Conservation (phyloP, 1,140 invertebrate species). For the Lepidurus arcticus region DNA sequence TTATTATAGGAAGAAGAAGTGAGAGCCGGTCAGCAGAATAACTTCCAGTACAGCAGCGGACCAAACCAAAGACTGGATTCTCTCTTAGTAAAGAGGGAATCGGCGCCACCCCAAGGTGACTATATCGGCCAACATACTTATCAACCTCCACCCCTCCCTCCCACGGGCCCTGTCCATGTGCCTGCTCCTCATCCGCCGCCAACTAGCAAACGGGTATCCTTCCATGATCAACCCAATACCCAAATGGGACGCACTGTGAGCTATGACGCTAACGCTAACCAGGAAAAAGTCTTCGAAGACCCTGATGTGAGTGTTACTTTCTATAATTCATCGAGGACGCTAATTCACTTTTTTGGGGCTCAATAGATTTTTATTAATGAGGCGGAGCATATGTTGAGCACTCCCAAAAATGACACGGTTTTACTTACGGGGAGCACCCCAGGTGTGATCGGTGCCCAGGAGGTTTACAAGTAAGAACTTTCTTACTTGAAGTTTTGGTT, state of each 20-base stretch:
- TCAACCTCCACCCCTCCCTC: slow-evolving; percentile 31
- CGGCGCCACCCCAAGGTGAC: background rate
- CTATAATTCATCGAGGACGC: slow-evolving; percentile 6
- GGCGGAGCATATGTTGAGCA: slow-evolving; percentile 66
- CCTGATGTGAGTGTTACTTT: slow-evolving; percentile 61
- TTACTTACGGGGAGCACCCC: slow-evolving; percentile 55
- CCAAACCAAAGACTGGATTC: slow-evolving; percentile 35
- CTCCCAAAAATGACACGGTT: slow-evolving; percentile 55
- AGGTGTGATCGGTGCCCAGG: slow-evolving; percentile 88
- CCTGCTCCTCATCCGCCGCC: slow-evolving; percentile 30
- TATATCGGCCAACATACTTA: background rate
- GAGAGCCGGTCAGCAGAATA: slow-evolving; percentile 36
- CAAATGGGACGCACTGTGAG: slow-evolving; percentile 11
- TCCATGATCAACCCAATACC: slow-evolving; percentile 27
- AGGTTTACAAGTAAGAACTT: slow-evolving; percentile 74
- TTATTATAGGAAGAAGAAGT: slow-evolving; percentile 34
- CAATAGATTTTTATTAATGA: slow-evolving; percentile 72
- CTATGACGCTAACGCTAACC: slow-evolving; percentile 42
- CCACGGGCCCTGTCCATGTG: slow-evolving; percentile 35
- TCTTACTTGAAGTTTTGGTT: slow-evolving; percentile 11
- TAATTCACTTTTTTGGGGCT: slow-evolving; percentile 36
- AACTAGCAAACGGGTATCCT: slow-evolving; percentile 60
- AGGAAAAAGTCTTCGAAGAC: slow-evolving; percentile 65
- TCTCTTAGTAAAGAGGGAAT: background rate
- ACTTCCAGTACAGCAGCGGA: slow-evolving; percentile 38